Evolutionary conservation across 2,797 vertebrate species (phyloP), one percentile per base, ranked within the genome.

Genomic region (Linurgus olivaceus): DNA sequence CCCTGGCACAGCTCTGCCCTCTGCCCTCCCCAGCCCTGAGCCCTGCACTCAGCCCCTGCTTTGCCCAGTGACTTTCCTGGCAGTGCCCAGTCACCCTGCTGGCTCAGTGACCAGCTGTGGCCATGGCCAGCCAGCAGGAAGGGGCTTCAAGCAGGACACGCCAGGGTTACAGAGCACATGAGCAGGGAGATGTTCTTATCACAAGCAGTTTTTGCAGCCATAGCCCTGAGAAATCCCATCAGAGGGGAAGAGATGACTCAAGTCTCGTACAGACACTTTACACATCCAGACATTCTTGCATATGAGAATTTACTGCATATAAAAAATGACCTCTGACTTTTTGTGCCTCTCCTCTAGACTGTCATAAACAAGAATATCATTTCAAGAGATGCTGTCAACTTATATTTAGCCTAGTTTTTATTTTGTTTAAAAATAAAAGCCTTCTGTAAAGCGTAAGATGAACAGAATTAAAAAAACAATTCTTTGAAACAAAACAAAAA

Each of bases 271-370:
- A 94, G 90, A 95, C 92, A 96, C 76, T 95, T 94, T 91, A 96
- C 92, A 91, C 92, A 93, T 94, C 85, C 95, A 96, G 96, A 96
- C 95, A 89, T 95, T 94, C 91, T 76, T 91, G 90, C 89, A 73
- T 95, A 94, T 86, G 73, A 92, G 94, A 88, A 92, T 80, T 80
- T 90, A 63, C 87, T 93, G 90, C 92, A 35, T 67, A 51, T 63
- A 95, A 93, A 90, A 95, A 95, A 40, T 76, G 94, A 96, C 96
- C 95, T 95, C 96, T 97, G 95, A 96, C 96, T 96, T 97, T 97
- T 94, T 96, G 95, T 96, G 94, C 94, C 96, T 96, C 92, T 96
- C 94, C 75, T 92, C 94, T 87, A 24, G 73, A 86, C 90, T 97
- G 97, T 96, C 97, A 97, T 72, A 96, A 97, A 95, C 89, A 95